A percentile compares a stretch with the other conserved stretches of the same genome.
Evolutionary conservation across 2,888 invertebrate species (phyloP).

Genomic region (Nephrotoma flavescens): DNA sequence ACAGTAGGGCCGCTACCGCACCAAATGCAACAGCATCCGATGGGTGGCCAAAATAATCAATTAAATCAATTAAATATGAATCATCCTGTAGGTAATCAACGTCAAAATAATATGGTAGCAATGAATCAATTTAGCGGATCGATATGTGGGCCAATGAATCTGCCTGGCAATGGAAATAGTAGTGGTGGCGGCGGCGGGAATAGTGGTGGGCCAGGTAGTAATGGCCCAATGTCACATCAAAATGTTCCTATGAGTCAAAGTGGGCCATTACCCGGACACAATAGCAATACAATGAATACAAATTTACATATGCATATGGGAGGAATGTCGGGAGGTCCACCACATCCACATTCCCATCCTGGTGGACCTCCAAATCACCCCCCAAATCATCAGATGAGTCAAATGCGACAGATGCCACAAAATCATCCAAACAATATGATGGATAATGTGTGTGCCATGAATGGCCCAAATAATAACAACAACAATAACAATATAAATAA

Average conservation of each 20-base stretch:
- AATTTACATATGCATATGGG: conserved; percentile 10
- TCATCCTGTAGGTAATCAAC: conserved; percentile 13
- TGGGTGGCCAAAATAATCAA: conserved; percentile 34
- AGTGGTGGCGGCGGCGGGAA: conserved; percentile 16
- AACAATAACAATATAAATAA: conserved; percentile 12
- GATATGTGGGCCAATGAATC: conserved; percentile 26
- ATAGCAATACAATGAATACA: conserved; percentile 12
- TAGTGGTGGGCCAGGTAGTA: conserved; percentile 16
- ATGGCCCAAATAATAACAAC: not conserved
- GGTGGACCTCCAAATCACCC: conserved; percentile 1
- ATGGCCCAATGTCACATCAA: conserved; percentile 25
- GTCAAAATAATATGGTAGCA: conserved; percentile 12
- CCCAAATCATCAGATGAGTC: conserved; percentile 25
- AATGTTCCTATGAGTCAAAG: conserved; percentile 30
- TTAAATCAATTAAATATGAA: conserved; percentile 32
- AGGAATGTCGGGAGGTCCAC: conserved; percentile 15
- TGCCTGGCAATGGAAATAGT: conserved; percentile 21
- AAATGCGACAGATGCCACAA: conserved; percentile 34
- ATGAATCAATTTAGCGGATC: conserved; percentile 24
- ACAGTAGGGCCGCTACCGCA: conserved; percentile 34
- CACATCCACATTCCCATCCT: conserved; percentile 7
- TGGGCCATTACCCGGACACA: conserved; percentile 14
- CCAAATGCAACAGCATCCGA: conserved; percentile 37
- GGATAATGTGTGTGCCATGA: not conserved
- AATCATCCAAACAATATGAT: conserved; percentile 6